Evolutionary conservation across 2,113 vertebrate species (phyloP).

Genomic region (Theristicus caerulescens): DNA sequence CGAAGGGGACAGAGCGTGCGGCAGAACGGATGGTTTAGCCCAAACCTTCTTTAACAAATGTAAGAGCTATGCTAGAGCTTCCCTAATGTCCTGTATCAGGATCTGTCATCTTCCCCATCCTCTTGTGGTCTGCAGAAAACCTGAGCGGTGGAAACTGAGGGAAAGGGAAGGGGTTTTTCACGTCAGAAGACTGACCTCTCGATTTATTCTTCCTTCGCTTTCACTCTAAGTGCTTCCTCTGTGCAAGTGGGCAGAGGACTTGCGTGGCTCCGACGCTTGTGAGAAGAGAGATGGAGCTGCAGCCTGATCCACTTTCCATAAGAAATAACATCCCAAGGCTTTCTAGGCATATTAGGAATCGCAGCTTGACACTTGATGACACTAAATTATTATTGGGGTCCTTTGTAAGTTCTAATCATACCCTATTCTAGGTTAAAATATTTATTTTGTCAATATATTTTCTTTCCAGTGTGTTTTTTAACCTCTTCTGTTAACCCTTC

Average conservation of each 20-base stretch:
- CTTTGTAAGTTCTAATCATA: slow-evolving; percentile 58
- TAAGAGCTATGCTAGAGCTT: neutral
- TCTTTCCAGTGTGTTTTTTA: slow-evolving; percentile 55
- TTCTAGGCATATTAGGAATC: slow-evolving; percentile 36
- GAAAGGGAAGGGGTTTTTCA: slow-evolving; percentile 5
- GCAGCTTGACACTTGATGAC: slow-evolving; percentile 55
- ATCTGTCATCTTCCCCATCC: neutral
- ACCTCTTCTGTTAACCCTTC: slow-evolving; percentile 50
- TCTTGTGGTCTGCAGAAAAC: neutral
- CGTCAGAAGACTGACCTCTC: neutral
- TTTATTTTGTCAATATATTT: slow-evolving; percentile 76
- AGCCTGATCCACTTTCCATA: neutral
- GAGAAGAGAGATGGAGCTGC: slow-evolving; percentile 1
- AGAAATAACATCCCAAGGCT: neutral
- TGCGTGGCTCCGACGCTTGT: rapidly evolving
- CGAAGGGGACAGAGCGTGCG: neutral
- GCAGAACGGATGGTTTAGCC: neutral
- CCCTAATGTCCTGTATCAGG: slow-evolving; percentile 60
- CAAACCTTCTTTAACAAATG: neutral
- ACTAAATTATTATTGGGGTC: slow-evolving; percentile 69
- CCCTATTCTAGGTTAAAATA: slow-evolving; percentile 66
- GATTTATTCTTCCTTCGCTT: neutral
- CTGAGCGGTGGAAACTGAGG: neutral
- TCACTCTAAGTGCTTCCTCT: neutral
- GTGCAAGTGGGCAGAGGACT: neutral